Percentiles rank a stretch among this genome's conserved stretches.
Evolutionary conservation across 2,797 vertebrate species (phyloP).

Genomic region (Amniataba percoides): DNA sequence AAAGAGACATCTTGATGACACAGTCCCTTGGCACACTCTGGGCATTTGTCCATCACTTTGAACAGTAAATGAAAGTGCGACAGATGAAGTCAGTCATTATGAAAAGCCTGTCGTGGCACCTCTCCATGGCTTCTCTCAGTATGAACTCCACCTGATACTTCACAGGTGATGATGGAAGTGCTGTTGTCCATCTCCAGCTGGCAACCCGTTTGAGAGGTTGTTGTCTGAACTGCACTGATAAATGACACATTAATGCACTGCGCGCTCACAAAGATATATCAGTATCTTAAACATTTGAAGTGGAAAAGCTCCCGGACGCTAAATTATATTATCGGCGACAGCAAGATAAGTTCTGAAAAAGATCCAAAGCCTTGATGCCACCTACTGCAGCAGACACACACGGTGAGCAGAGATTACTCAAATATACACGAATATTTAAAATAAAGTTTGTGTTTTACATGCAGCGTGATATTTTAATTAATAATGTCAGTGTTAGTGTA

Average conservation of each 20-base stretch:
- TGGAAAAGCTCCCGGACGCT: not conserved
- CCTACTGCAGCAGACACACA: not conserved
- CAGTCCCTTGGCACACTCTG: slow-evolving; percentile 54
- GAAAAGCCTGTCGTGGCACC: slow-evolving; percentile 59
- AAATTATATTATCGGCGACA: slow-evolving; percentile 26
- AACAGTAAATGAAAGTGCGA: slow-evolving; percentile 75
- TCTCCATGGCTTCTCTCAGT: slow-evolving; percentile 36
- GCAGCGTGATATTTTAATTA: slow-evolving; percentile 4
- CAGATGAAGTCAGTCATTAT: slow-evolving; percentile 73
- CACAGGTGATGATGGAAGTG: slow-evolving; percentile 50
- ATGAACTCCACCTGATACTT: slow-evolving; percentile 51
- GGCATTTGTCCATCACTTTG: slow-evolving; percentile 77
- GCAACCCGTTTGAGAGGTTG: slow-evolving; percentile 24
- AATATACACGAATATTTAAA: not conserved
- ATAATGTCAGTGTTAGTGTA: not conserved
- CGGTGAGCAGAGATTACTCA: not conserved
- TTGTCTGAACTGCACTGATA: slow-evolving; percentile 44
- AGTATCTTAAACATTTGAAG: slow-evolving; percentile 22
- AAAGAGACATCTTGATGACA: slow-evolving; percentile 75
- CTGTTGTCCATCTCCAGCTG: slow-evolving; percentile 24
- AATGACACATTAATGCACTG: slow-evolving; percentile 32
- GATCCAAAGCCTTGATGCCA: slow-evolving; percentile 15
- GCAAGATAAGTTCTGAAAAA: slow-evolving; percentile 25
- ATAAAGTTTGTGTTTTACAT: not conserved
- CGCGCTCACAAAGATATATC: slow-evolving; percentile 21